Evolutionary conservation across 2,797 vertebrate genomes (phyloP).

Genomic region (Scomberomorus guttatus): DNA sequence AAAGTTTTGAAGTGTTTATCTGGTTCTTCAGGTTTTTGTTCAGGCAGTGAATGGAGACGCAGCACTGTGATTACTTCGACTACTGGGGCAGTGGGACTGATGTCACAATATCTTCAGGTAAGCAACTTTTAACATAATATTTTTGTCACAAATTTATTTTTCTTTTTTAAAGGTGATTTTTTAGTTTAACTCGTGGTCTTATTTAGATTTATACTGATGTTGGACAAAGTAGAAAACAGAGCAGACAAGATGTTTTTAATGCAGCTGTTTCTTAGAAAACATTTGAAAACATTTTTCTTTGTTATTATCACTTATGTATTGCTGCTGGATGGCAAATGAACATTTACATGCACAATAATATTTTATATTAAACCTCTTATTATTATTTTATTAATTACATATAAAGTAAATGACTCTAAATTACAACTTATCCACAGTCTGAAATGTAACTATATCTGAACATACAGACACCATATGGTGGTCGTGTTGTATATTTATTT

Average conservation of each 20-base stretch:
- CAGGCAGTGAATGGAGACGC: slow-evolving; percentile 26
- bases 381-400: neutral
- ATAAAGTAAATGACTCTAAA: no score
- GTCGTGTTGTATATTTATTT: neutral
- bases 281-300: neutral
- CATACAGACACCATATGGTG: no score
- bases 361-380: neutral
- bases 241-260: neutral
- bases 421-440: no score
- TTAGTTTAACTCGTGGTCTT: neutral
- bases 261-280: slow-evolving; percentile 22
- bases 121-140: slow-evolving; percentile 33
- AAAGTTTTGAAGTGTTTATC: neutral
- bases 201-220: neutral
- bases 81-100: slow-evolving; percentile 40
- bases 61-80: slow-evolving; percentile 35
- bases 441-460: no score
- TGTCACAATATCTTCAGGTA: slow-evolving; percentile 51
- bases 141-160: neutral
- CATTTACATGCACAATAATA: no score
- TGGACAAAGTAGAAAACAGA: neutral
- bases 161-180: neutral
- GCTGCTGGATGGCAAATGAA: neutral
- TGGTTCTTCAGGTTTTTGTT: slow-evolving; percentile 31
- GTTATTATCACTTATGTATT: neutral